Base-by-base conservation (phyloP, 2,888 invertebrate species). In the Mylabris sibirica region DNA sequence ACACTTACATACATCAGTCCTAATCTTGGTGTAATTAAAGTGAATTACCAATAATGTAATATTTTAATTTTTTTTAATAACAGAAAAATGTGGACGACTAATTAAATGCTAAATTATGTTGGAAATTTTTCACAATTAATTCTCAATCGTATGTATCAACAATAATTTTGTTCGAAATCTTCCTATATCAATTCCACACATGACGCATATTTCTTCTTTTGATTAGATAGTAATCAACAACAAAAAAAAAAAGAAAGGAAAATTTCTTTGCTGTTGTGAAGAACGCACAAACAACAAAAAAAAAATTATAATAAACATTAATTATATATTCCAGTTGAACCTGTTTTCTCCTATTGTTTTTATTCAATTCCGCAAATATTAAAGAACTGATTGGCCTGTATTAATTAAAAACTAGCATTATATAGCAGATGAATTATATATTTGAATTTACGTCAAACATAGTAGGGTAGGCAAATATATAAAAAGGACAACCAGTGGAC, bases 391-490 rank as follows among this genome's bases (percentile, higher is more conserved):
- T 53, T 53, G 22, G 22, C 4, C 3, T 44, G 35, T 44, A 20
- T 35, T 20, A 0, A 34, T 5, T n/a, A 60, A 61, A 24, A 68
- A 60, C 26, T n/a, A n/a, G n/a, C 60, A n/a, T 35, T 35, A 30
- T 60, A 57, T n/a, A 69, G 65, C 65, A 64, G 22, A 53, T 53
- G 22, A 24, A 22, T 22, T 20, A 11, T 53, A 9, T 53, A 20
- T 24, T 53, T 24, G 60, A 38, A 59, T 49, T 62, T 59, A 38
- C 65, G 68, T 65, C 68, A 68, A 35, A 35, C 24, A 4, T 64
- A 69, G 61, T 66, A 59, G 57, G n/a, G 41, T 14, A n/a, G 17
- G 57, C 2, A 3, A 20, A 26, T 6, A 38, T 63, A 65, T 65
- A 34, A 57, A 24, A 11, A 57, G 57, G 34, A 62, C 70, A 70